Conservation (phyloP, 2,113 vertebrate genomes). For the Onychostoma macrolepis region DNA sequence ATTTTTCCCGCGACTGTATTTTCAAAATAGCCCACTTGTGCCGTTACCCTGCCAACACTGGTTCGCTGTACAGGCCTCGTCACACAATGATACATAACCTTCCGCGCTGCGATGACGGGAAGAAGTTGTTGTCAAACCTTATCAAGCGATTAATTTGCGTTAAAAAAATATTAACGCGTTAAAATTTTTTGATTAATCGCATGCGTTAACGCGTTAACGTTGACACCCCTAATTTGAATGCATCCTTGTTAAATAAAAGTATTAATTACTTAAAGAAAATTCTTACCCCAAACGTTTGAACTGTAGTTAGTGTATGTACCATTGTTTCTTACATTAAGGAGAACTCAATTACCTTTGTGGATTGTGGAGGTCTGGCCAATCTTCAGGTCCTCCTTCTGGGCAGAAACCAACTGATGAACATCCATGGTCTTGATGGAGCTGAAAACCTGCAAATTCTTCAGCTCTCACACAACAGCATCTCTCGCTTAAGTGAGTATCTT, state of each 20-base stretch:
- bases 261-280: background rate
- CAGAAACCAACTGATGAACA: conserved; percentile 84
- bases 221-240: too few relatives aligned
- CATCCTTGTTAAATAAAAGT: background rate
- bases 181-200: too few relatives aligned
- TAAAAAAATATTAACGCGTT: too few relatives aligned
- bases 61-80: too few relatives aligned
- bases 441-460: conserved; percentile 83
- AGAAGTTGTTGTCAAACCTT: too few relatives aligned
- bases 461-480: conserved; percentile 89
- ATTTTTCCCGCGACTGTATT: too few relatives aligned
- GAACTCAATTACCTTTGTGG: conserved; percentile 83
- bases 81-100: too few relatives aligned
- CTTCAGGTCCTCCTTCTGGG: conserved; percentile 82
- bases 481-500: conserved; percentile 84
- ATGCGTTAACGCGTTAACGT: too few relatives aligned
- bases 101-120: too few relatives aligned
- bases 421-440: conserved; percentile 85
- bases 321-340: conserved; percentile 74
- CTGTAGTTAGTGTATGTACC: background rate
- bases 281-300: background rate
- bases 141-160: too few relatives aligned
- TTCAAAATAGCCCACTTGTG: too few relatives aligned
- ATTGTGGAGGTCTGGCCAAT: conserved; percentile 83
- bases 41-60: too few relatives aligned